Evolutionary conservation across 2,888 invertebrate species (phyloP).

Genomic region (Ferdinandea cuprea): DNA sequence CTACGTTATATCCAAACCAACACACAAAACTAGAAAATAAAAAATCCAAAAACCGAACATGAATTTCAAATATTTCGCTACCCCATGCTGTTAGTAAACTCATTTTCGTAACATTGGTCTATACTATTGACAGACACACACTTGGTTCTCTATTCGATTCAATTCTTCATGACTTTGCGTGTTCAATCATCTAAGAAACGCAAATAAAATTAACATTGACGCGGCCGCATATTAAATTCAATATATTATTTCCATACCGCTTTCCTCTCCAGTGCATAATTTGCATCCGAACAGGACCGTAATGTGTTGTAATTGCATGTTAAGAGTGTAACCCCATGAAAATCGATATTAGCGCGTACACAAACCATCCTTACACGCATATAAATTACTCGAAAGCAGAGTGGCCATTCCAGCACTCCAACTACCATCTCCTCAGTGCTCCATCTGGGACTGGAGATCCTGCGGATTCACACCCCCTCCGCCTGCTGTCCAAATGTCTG

Average conservation of each 20-base stretch:
- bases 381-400: constrained; percentile 53
- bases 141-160: constrained; percentile 47
- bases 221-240: constrained; percentile 65
- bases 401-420: not conserved
- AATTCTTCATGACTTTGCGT: constrained; percentile 61
- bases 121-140: constrained; percentile 64
- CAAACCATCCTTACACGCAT: constrained; percentile 55
- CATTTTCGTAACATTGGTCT: constrained; percentile 67
- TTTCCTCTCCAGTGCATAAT: constrained; percentile 8
- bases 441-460: constrained; percentile 5
- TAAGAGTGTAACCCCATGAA: constrained; percentile 62
- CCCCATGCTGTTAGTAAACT: constrained; percentile 62
- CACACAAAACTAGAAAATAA: not conserved
- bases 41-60: constrained; percentile 32
- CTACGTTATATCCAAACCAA: not conserved
- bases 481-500: constrained; percentile 54
- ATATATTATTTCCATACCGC: constrained; percentile 18
- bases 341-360: constrained; percentile 73
- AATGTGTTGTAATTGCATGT: constrained; percentile 73
- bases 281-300: constrained; percentile 40
- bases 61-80: constrained; percentile 67
- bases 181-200: constrained; percentile 69
- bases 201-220: constrained; percentile 74
- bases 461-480: constrained; percentile 27
- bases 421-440: too few relatives aligned